These are phyloP conservation scores for Griposia aprilina DNA, from an alignment of 2,888 invertebrate species.

Conservation along the genomic window DNA sequence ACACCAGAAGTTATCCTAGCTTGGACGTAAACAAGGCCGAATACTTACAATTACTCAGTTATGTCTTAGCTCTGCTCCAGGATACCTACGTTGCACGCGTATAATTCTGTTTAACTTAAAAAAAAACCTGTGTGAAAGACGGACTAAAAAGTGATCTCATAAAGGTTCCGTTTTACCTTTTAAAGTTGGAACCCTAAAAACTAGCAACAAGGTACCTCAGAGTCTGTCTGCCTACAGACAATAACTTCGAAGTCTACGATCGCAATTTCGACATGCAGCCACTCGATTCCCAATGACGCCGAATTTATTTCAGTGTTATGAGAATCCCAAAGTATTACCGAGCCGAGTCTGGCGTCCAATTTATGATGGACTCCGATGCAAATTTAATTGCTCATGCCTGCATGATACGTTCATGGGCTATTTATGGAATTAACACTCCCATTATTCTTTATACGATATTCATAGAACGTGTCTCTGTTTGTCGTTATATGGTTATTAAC, in stretches of 20 bases:
- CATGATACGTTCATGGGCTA: conserved; percentile 31
- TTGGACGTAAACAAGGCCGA: no score
- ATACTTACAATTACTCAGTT: neutral
- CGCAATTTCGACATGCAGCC: neutral
- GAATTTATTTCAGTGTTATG: conserved; percentile 42
- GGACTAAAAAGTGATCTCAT: no score
- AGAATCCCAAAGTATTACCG: conserved; percentile 25
- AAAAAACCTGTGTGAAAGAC: neutral
- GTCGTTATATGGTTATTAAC: neutral
- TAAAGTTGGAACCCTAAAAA: no score
- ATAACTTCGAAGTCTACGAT: neutral
- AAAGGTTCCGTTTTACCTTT: neutral
- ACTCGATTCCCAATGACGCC: conserved; percentile 29
- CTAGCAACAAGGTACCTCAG: no score
- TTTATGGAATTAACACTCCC: conserved; percentile 38
- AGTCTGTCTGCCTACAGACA: neutral
- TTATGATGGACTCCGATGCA: conserved; percentile 35
- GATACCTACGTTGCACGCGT: no score
- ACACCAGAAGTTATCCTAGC: no score
- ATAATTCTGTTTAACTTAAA: no score
- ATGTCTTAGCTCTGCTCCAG: no score
- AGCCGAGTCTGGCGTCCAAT: conserved; percentile 27
- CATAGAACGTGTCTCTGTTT: conserved; percentile 13
- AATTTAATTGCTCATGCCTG: conserved; percentile 28
- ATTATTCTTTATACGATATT: conserved; percentile 18